Base-by-base conservation (phyloP, 2,797 vertebrate species). In the Tokudaia tokunoshimensis region DNA sequence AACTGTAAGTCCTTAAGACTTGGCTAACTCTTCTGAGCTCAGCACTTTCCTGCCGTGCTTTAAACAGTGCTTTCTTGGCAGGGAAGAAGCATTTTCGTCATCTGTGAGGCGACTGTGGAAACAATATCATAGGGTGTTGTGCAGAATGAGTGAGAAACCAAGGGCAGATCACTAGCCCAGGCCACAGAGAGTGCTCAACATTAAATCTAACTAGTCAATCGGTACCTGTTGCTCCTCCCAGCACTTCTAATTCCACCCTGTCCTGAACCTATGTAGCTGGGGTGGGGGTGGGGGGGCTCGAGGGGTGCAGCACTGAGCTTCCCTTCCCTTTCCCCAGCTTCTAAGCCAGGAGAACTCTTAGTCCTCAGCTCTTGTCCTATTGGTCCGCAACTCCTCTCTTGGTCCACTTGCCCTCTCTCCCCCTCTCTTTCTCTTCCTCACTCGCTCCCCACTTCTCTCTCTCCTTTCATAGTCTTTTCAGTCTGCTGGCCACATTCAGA, bases 1-100 rank as follows among this genome's bases (percentile, higher is more conserved):
- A 87, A 95, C 52, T 85, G 65, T 31, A 94, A 83, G 0, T 57
- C 88, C 52, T 91, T 90, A 83, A 86, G 80, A 65, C 13, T 3
- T 41, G 50, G 10, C 59, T 81, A 72, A 8, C 4, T 75, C 94
- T 89, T n/a, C 70, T 74, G 29, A 91, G 85, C 81, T 93, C 44
- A 59, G 67, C 41, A 91, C 50, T 90, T 94, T n/a, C 76, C 70
- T 52, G 31, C 37, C 44, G 52, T 29, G 59, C 57, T n/a, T 86
- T 72, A 59, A 29, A 90, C 67, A 85, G 12, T 29, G 44, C 79
- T 65, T 92, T 90, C 50, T 52, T 94, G 70, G 41, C 63, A 41
- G 59, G 10, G 80, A 47, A 79, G 57, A 89, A 17, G 59, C 41
- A 0, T 3, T 74, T 14, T 79, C 67, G 63, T 89, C 6, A 9